These are phyloP conservation scores for Glandiceps talaboti DNA, from an alignment of 53 echinoderm and acorn worm species.

Conservation along the genomic window DNA sequence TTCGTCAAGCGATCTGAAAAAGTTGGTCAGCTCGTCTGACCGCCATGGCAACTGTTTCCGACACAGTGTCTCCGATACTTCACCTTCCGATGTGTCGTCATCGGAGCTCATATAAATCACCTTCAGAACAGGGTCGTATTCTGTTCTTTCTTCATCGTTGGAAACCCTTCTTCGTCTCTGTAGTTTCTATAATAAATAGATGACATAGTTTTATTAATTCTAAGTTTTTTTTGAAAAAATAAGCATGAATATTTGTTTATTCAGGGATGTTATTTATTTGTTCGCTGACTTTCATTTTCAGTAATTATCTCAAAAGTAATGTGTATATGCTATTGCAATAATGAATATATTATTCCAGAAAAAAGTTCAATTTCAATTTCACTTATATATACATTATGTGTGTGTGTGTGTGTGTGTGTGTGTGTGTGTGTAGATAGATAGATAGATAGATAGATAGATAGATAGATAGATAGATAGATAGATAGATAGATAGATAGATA, in stretches of 20 bases:
- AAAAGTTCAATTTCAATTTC: too few relatives aligned
- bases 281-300: too few relatives aligned
- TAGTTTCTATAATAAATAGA: background rate
- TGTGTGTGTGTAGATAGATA: too few relatives aligned
- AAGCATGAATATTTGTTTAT: background rate
- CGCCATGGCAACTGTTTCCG: background rate
- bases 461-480: too few relatives aligned
- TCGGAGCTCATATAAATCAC: background rate
- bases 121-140: background rate
- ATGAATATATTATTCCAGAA: too few relatives aligned
- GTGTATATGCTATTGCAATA: too few relatives aligned
- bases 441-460: too few relatives aligned
- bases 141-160: background rate
- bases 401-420: too few relatives aligned
- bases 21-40: background rate
- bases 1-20: background rate
- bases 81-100: background rate
- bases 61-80: background rate
- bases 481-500: too few relatives aligned
- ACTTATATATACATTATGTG: too few relatives aligned
- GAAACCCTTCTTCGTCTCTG: background rate
- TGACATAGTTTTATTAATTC: background rate
- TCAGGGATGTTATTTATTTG: too few relatives aligned
- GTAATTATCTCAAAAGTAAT: too few relatives aligned
- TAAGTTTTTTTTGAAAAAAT: background rate